Evolutionary conservation across 2,888 invertebrate genomes (phyloP).

Genomic region (Siphlonurus alternatus): DNA sequence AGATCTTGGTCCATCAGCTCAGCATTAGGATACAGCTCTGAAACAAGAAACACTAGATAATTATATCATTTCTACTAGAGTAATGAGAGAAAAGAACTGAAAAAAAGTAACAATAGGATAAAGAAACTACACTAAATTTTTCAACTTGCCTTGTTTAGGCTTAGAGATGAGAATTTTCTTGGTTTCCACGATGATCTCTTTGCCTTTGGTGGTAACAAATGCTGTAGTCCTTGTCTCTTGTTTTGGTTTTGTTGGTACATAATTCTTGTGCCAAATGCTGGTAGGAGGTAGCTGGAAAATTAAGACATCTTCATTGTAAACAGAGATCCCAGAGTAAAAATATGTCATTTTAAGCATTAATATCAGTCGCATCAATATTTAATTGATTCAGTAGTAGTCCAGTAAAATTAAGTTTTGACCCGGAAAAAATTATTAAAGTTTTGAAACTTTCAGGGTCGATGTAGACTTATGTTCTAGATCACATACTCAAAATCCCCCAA

Average conservation of each 20-base stretch:
- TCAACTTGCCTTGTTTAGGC: background rate
- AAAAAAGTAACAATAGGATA: background rate
- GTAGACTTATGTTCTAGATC: too few relatives aligned
- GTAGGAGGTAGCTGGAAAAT: background rate
- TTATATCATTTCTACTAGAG: too few relatives aligned
- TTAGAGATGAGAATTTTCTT: background rate
- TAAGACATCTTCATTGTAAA: too few relatives aligned
- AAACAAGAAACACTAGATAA: background rate
- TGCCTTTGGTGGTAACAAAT: background rate
- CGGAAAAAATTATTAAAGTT: too few relatives aligned
- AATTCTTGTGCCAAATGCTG: background rate
- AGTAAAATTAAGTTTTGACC: too few relatives aligned
- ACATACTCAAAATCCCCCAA: too few relatives aligned
- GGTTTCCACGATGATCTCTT: background rate
- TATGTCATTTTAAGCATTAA: too few relatives aligned
- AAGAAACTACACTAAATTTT: background rate
- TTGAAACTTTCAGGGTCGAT: too few relatives aligned
- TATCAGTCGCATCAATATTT: too few relatives aligned
- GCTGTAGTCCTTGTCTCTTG: background rate
- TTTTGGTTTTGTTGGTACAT: background rate
- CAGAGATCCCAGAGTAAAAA: background rate
- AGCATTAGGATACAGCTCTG: background rate
- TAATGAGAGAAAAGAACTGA: too few relatives aligned
- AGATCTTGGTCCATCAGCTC: background rate
- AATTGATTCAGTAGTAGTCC: too few relatives aligned